Evolutionary conservation across 2,797 vertebrate species (phyloP).

Genomic region (Sebastes itinus): DNA sequence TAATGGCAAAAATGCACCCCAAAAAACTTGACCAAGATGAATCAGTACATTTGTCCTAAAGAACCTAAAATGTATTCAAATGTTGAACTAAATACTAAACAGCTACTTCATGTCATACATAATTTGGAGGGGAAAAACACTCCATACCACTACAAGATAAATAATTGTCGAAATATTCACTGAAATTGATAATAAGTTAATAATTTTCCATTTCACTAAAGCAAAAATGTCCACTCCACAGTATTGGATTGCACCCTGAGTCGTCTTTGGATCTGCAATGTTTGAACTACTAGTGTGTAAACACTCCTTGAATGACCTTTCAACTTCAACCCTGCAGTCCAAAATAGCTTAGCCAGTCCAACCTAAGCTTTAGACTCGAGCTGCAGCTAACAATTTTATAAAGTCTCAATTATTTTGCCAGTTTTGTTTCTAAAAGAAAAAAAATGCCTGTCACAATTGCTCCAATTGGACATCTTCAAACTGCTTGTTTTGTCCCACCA

Average conservation of each 20-base stretch:
- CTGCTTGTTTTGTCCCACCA: neutral
- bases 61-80: neutral
- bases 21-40: neutral
- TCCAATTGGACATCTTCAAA: neutral
- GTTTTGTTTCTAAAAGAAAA: neutral
- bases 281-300: conserved; percentile 37
- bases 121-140: neutral
- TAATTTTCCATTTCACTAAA: neutral
- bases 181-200: neutral
- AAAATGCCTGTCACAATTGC: neutral
- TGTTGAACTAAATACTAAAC: neutral
- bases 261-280: neutral
- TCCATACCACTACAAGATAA: neutral
- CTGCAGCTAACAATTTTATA: neutral
- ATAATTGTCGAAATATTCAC: neutral
- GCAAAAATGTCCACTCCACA: neutral
- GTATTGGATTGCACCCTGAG: conserved; percentile 8
- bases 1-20: neutral
- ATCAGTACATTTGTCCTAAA: neutral
- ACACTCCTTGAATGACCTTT: neutral
- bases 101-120: neutral
- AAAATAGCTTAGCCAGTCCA: neutral
- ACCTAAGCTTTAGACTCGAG: neutral
- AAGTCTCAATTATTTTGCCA: neutral
- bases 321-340: neutral